Conservation (phyloP, 2,113 vertebrate species). For the Dinomys branickii region DNA sequence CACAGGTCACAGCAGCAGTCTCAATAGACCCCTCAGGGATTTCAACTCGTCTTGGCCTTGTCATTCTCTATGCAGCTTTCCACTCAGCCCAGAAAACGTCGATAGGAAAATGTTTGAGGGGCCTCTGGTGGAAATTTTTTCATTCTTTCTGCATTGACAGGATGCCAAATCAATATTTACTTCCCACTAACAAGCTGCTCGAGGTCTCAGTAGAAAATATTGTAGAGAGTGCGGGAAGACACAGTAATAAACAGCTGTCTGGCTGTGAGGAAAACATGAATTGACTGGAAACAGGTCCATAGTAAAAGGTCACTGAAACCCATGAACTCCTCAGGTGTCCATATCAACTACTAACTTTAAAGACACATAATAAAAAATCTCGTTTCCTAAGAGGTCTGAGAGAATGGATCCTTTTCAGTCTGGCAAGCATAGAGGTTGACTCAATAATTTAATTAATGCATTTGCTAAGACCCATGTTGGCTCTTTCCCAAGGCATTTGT, state of each 20-base stretch:
- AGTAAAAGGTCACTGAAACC: slow-evolving; percentile 93
- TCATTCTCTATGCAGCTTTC: slow-evolving; percentile 94
- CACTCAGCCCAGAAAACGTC: slow-evolving; percentile 97
- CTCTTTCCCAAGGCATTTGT: slow-evolving; percentile 71
- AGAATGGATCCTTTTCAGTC: slow-evolving; percentile 85
- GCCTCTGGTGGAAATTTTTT: slow-evolving; percentile 99
- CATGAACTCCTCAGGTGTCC: slow-evolving; percentile 92
- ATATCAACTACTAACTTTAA: slow-evolving; percentile 91
- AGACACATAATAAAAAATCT: slow-evolving; percentile 86
- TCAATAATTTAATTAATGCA: slow-evolving; percentile 89
- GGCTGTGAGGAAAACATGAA: slow-evolving; percentile 99
- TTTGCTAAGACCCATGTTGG: slow-evolving; percentile 80
- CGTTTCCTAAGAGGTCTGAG: slow-evolving; percentile 85
- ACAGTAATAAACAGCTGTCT: slow-evolving; percentile 99
- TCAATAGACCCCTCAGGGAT: slow-evolving; percentile 93
- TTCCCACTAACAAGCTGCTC: slow-evolving; percentile 99
- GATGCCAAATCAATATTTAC: slow-evolving; percentile 99
- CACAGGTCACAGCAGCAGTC: slow-evolving; percentile 93
- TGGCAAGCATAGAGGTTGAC: slow-evolving; percentile 77
- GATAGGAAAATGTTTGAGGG: slow-evolving; percentile 99
- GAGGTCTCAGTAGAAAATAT: slow-evolving; percentile 96
- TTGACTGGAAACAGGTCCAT: slow-evolving; percentile 94
- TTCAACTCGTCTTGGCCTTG: slow-evolving; percentile 95
- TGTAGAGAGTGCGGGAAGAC: slow-evolving; percentile 94
- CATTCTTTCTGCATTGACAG: slow-evolving; percentile 99